Evolutionary conservation across 2,888 invertebrate species (phyloP).

Genomic region (Cryptosula pallasiana): DNA sequence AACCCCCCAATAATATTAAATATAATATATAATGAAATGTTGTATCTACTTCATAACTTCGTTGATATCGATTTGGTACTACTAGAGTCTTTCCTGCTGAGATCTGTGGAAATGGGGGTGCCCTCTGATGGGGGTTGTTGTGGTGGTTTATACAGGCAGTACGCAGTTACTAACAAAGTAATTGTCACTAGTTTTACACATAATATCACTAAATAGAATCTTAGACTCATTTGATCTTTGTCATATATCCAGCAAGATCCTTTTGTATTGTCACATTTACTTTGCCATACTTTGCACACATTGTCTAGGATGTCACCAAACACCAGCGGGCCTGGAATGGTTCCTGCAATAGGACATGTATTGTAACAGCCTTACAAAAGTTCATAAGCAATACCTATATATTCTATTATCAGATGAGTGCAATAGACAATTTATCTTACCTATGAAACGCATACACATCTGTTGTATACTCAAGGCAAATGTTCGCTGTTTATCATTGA

Average conservation of each 20-base stretch:
- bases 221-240: slow-evolving; percentile 63
- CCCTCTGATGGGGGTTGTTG: no score
- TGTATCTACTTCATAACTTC: slow-evolving; percentile 2
- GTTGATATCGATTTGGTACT: not conserved
- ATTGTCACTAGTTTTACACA: not conserved
- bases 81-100: not conserved
- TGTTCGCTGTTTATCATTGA: slow-evolving; percentile 85
- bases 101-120: not conserved
- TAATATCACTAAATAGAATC: slow-evolving; percentile 21
- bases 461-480: slow-evolving; percentile 96
- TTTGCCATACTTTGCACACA: slow-evolving; percentile 84
- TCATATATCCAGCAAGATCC: slow-evolving; percentile 69
- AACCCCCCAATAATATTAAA: no score
- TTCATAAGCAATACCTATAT: no score
- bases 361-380: no score
- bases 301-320: slow-evolving; percentile 93
- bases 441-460: slow-evolving; percentile 73
- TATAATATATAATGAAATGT: no score
- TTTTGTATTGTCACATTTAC: slow-evolving; percentile 52
- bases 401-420: no score
- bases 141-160: slow-evolving; percentile 8
- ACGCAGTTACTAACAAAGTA: not conserved
- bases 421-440: no score
- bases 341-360: slow-evolving; percentile 55
- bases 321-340: slow-evolving; percentile 90